Evolutionary conservation across 2,888 invertebrate species (phyloP).

Genomic region (Andrena praecox): DNA sequence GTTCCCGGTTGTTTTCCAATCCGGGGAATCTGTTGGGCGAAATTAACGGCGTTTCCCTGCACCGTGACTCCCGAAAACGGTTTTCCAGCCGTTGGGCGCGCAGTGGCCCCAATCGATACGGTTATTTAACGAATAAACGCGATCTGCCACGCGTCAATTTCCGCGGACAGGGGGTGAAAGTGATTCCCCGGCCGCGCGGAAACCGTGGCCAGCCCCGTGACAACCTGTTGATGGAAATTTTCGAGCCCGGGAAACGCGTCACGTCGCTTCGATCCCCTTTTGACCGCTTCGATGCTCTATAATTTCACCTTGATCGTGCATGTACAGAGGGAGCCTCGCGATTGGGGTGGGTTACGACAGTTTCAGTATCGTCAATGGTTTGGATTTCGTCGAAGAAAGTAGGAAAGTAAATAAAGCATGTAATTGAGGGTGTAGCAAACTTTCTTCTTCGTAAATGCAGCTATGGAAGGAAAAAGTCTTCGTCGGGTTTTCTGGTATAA

Average conservation of each 20-base stretch:
- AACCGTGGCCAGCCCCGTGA: slow-evolving; percentile 63
- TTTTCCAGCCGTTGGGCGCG: slow-evolving; percentile 16
- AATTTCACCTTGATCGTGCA: slow-evolving; percentile 43
- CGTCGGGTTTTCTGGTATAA: too few relatives aligned
- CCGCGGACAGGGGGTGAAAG: slow-evolving; percentile 41
- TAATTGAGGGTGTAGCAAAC: too few relatives aligned
- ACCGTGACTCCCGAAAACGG: slow-evolving; percentile 30
- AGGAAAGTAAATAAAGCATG: too few relatives aligned
- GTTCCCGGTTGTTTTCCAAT: slow-evolving; percentile 24
- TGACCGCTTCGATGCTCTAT: slow-evolving; percentile 46
- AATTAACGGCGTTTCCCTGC: slow-evolving; percentile 1
- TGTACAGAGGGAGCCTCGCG: slow-evolving; percentile 8
- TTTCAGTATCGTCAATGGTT: too few relatives aligned
- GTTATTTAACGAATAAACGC: slow-evolving; percentile 67
- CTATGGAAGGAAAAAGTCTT: too few relatives aligned
- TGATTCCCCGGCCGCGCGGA: slow-evolving; percentile 49
- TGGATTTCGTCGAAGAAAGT: too few relatives aligned
- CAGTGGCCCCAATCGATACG: slow-evolving; percentile 40
- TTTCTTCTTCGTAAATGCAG: too few relatives aligned
- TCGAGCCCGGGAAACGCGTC: slow-evolving; percentile 64
- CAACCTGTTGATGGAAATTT: slow-evolving; percentile 74
- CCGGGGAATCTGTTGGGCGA: slow-evolving; percentile 15
- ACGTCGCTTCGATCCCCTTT: slow-evolving; percentile 5
- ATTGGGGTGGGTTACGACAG: too few relatives aligned
- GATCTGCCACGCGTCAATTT: slow-evolving; percentile 57